Base-by-base conservation (phyloP, 1,140 invertebrate genomes). In the Drosophila navojoa region DNA sequence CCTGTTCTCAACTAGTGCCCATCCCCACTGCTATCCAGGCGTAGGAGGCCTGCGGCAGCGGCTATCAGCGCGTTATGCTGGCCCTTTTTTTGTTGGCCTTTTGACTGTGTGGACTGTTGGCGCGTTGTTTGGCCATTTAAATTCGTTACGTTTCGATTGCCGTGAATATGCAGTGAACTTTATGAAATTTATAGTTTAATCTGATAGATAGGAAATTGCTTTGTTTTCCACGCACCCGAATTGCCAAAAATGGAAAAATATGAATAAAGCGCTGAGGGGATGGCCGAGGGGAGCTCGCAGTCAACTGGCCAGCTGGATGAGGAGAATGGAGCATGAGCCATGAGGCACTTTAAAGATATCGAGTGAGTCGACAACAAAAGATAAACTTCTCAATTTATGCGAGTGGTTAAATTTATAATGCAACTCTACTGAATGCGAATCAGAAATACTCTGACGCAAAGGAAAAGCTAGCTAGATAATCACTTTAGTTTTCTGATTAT, bases 101-200 rank as follows among this genome's bases (percentile, higher is more conserved):
- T 77, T 82, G 84, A 89, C 79, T 82, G 32, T 62, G 60, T 50
- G 58, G 44, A 61, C 32, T 64, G 42, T 72, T 72, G 71, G 67
- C 84, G 81, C 76, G 72, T 81, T 82, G 81, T 77, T 82, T 79
- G 84, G 73, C 84, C 84, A 87, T 87, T 87, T 87, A 89, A 89
- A 87, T 87, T 87, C 84, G 84, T 87, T 87, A 89, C 84, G 84
- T 87, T 87, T 84, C 79, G 79, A 87, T 89, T 87, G 84, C 79
- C 85, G 84, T 84, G 82, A 87, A 77, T 89, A 87, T 89, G 84
- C 84, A 89, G 79, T 89, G 70, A 87, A 84, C 79, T 87, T 87
- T 89, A 87, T 87, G 86, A 87, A 87, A 87, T 87, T 87, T 89
- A 87, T 87, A 84, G 84, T 89, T 87, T 84, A 87, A 87, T 87